A percentile compares a stretch with the other conserved stretches of the same genome.
These are phyloP conservation scores for Actinia equina DNA, from an alignment of 64 coral and sea anemone species.

Conservation along the genomic window DNA sequence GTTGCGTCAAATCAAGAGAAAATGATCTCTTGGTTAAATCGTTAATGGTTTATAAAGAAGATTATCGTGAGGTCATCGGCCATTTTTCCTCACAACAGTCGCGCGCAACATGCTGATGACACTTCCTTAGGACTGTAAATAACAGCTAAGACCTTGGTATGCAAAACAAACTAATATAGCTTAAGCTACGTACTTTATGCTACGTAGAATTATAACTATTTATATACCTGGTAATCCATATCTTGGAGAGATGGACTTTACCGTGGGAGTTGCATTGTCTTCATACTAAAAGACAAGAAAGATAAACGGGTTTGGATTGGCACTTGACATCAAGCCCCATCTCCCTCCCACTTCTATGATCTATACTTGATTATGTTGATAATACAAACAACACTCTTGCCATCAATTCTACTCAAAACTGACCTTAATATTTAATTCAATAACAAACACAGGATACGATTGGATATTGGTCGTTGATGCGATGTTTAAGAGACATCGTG, in stretches of 20 bases:
- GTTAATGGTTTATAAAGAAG: too few species aligned
- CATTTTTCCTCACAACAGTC: too few species aligned
- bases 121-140: too few species aligned
- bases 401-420: neutral
- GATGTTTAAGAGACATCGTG: neutral
- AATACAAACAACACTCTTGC: neutral
- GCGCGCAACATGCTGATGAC: too few species aligned
- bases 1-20: neutral
- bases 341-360: too few species aligned
- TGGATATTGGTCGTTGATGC: neutral
- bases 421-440: neutral
- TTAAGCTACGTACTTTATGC: too few species aligned
- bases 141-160: too few species aligned
- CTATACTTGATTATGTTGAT: neutral
- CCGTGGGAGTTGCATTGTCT: conserved; percentile 38
- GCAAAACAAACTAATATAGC: too few species aligned
- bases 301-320: neutral
- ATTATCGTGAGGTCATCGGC: too few species aligned
- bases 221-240: conserved; percentile 55
- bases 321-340: neutral
- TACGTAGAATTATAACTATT: too few species aligned
- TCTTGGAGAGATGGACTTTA: conserved; percentile 43
- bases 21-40: neutral
- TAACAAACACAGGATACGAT: neutral
- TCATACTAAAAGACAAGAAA: conserved; percentile 36